phyloP scores from a whole-genome alignment of 2,113 vertebrate genomes.

The Rhinogobius similis region DNA sequence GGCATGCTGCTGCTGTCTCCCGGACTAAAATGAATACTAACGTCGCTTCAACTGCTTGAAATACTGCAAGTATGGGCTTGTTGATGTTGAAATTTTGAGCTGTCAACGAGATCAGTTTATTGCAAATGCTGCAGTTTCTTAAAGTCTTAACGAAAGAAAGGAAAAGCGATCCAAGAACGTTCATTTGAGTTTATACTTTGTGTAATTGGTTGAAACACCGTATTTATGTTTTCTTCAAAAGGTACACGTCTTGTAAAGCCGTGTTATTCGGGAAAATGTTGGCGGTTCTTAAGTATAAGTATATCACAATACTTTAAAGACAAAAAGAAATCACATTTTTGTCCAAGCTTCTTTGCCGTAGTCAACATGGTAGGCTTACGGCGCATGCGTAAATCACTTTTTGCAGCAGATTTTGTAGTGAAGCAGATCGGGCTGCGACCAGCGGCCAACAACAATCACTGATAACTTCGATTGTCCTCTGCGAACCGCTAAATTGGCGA shows the following conservation, averaged over 20 bases:
- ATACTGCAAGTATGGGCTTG: not conserved
- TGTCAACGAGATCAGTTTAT: not conserved
- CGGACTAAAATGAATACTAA: not conserved
- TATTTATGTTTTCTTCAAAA: not conserved
- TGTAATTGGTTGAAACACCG: not conserved
- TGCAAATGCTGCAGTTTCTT: not conserved
- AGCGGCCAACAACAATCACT: conserved; percentile 42
- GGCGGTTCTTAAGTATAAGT: not conserved
- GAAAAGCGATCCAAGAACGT: not conserved
- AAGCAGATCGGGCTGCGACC: conserved; percentile 7
- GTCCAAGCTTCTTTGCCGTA: conserved; percentile 6
- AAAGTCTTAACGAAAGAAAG: not conserved
- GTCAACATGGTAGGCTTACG: conserved; percentile 3
- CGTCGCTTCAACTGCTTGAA: not conserved
- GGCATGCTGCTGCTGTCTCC: conserved; percentile 2
- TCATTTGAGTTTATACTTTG: not conserved
- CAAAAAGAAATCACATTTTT: conserved; percentile 3
- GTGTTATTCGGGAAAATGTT: not conserved
- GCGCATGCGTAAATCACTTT: conserved; percentile 11
- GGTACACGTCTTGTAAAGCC: not conserved
- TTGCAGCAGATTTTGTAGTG: conserved; percentile 2
- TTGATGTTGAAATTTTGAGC: not conserved
- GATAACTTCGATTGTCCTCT: conserved; percentile 67
- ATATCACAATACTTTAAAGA: not conserved
- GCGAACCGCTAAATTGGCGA: conserved; percentile 45